Evolutionary conservation across 1,140 invertebrate genomes (phyloP), one percentile per base, ranked within the genome.

Genomic region (Zaprionus camerounensis): DNA sequence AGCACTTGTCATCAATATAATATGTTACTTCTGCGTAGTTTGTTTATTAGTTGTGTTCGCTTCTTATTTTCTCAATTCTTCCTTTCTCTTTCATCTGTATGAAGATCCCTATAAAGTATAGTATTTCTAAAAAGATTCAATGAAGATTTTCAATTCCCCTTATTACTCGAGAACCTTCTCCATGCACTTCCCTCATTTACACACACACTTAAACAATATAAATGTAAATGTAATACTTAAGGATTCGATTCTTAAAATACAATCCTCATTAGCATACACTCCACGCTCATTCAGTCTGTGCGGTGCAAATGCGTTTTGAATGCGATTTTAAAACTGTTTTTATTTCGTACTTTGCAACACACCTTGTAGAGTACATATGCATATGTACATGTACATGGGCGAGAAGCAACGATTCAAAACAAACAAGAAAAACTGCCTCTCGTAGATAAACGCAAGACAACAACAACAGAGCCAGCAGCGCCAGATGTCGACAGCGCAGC

Each of bases 391-490:
- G 15, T 49, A 56, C 62, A 34, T 28, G 55, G 22, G 17, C 24
- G 17, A 67, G 83, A 87, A 86, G 63, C 68, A 61, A 36, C 53
- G 70, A 86, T 72, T 72, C 83, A 86, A 71, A 82, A 87, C 83
- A 82, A 86, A 86, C 73, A 63, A 82, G 83, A 80, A 86, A 86
- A 86, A 82, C 83, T 71, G 83, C 76, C 63, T 63, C 57, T 62
- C 58, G 31, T 61, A 58, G 70, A 68, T 70, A 86, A 69, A 78
- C 65, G 26, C 56, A 63, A 69, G 17, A 61, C 28, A 75, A 15
- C 61, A 74, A 68, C 41, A 72, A 62, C 51, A 71, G 44, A 44
- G 55, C 53, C 61, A 65, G 41, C 63, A 20, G 28, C 38, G 69
- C 70, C 82, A 85, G 78, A 81, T 71, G 72, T 41, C 74, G 57